Conservation (phyloP, 2,888 invertebrate genomes). For the Pachymerium ferrugineum region DNA sequence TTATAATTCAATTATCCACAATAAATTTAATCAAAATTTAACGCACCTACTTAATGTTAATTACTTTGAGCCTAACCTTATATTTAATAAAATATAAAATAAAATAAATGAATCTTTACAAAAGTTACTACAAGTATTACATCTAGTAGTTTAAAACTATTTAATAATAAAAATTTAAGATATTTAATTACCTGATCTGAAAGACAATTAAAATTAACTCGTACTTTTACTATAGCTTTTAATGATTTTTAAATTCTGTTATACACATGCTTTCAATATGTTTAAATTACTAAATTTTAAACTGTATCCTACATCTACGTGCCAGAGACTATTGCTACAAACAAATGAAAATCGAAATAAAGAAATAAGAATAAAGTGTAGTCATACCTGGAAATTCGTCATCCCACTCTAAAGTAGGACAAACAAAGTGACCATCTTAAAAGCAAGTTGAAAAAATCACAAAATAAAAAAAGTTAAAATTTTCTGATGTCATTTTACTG, state of each 20-base stretch:
- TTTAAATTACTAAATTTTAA: constrained; percentile 5
- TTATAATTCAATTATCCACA: background rate
- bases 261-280: background rate
- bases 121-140: too few species aligned
- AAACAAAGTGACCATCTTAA: constrained; percentile 96
- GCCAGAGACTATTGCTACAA: background rate
- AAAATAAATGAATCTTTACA: too few species aligned
- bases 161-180: too few species aligned
- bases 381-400: constrained; percentile 98
- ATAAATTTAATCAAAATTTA: background rate
- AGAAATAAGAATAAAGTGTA: constrained; percentile 5
- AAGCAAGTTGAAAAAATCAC: constrained; percentile 35
- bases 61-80: too few species aligned
- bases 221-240: background rate
- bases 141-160: too few species aligned
- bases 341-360: background rate
- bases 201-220: too few species aligned
- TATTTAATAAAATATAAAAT: too few species aligned
- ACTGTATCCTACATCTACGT: background rate
- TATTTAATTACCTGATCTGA: too few species aligned
- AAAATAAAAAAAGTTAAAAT: constrained; percentile 27
- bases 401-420: constrained; percentile 99
- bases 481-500: background rate
- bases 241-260: too few species aligned
- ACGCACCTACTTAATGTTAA: background rate